Percentiles rank a stretch among this genome's conserved stretches.
These are phyloP conservation scores for Hydriomena furcata DNA, from an alignment of 2,888 invertebrate species.

Conservation along the genomic window DNA sequence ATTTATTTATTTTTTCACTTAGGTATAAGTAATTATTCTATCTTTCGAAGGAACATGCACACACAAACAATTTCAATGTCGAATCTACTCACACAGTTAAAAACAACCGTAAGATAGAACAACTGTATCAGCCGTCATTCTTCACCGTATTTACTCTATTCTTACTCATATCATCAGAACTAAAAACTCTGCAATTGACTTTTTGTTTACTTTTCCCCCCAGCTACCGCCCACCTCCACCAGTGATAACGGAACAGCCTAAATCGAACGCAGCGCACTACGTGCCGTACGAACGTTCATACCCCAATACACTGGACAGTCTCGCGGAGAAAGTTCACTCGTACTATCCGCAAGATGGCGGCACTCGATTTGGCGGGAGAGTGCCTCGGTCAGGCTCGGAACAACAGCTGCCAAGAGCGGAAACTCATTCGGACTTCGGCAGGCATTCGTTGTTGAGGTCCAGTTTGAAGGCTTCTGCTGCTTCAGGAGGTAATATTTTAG, in stretches of 20 bases:
- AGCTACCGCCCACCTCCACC: conserved; percentile 93
- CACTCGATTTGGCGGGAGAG: conserved; percentile 74
- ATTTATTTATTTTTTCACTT: no score
- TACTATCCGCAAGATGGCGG: conserved; percentile 85
- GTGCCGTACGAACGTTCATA: conserved; percentile 94
- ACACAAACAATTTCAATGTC: no score
- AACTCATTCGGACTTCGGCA: conserved; percentile 91
- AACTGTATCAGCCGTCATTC: no score
- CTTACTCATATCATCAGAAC: no score
- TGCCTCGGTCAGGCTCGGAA: conserved; percentile 96
- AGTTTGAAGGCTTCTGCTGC: conserved; percentile 88
- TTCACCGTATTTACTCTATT: no score
- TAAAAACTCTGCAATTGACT: no score
- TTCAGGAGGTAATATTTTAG: conserved; percentile 52
- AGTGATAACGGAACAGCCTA: conserved; percentile 95
- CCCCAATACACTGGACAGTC: conserved; percentile 94
- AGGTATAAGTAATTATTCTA: no score
- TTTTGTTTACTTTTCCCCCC: conserved; percentile 17
- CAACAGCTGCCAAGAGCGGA: conserved; percentile 94
- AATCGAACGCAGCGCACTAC: conserved; percentile 90
- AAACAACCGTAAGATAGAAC: no score
- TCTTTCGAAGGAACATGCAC: no score
- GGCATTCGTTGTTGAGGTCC: conserved; percentile 91
- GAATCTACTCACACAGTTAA: no score
- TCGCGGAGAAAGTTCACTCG: conserved; percentile 96